Conservation (phyloP, 2,888 invertebrate species). For the Archips xylosteana region DNA sequence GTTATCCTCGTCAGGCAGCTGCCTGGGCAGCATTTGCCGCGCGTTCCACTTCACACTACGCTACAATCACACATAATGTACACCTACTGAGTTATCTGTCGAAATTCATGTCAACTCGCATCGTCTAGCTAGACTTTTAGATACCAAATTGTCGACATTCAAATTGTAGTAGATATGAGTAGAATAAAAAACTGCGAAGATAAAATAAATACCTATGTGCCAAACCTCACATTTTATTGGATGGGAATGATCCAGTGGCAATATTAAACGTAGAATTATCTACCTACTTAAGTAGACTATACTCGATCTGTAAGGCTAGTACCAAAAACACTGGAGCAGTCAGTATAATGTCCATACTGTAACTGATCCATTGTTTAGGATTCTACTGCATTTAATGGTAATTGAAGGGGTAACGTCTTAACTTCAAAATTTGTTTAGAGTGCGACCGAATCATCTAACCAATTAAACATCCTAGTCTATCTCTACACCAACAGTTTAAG, state of each 20-base stretch:
- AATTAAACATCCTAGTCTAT: slow-evolving; percentile 22
- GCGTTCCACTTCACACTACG: slow-evolving; percentile 3
- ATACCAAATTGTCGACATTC: slow-evolving; percentile 23
- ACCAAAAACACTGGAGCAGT: not conserved
- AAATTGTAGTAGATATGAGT: slow-evolving; percentile 20
- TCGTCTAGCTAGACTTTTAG: slow-evolving; percentile 21
- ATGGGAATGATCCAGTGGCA: slow-evolving; percentile 52
- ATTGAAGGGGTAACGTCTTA: slow-evolving; percentile 36
- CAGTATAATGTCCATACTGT: not conserved
- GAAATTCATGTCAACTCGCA: slow-evolving; percentile 15
- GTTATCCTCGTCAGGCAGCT: too few relatives aligned
- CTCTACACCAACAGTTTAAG: slow-evolving; percentile 6
- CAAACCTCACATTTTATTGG: slow-evolving; percentile 65
- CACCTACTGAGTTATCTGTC: not conserved
- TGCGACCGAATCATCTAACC: slow-evolving; percentile 1
- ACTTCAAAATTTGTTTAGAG: not conserved
- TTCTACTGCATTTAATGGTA: slow-evolving; percentile 23
- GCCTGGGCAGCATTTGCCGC: not conserved
- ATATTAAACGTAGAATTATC: slow-evolving; percentile 53
- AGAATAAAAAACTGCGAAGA: slow-evolving; percentile 24
- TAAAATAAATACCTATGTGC: slow-evolving; percentile 57
- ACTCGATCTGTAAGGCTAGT: slow-evolving; percentile 25
- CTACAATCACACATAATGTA: not conserved
- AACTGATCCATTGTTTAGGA: slow-evolving; percentile 9
- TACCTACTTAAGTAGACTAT: slow-evolving; percentile 46